Evolutionary conservation across 2,797 vertebrate species (phyloP).

Genomic region (Peromyscus nudipes): DNA sequence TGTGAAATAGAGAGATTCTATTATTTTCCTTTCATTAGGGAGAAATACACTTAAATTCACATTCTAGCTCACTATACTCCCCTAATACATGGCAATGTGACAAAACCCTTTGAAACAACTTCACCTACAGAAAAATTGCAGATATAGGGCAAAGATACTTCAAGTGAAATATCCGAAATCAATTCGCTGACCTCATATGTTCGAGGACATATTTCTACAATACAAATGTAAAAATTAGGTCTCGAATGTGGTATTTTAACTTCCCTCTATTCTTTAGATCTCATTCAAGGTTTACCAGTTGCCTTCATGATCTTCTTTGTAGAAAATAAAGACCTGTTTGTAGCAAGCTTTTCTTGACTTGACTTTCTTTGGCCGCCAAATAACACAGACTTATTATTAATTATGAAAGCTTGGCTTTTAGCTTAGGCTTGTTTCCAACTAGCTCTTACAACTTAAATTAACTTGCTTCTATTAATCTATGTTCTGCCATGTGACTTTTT

Average conservation of each 20-base stretch:
- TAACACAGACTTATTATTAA: neutral
- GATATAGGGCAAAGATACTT: neutral
- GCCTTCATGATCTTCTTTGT: neutral
- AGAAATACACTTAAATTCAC: neutral
- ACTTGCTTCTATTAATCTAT: neutral
- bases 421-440: neutral
- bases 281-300: conserved; percentile 18
- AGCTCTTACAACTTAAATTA: neutral
- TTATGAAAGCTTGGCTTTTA: neutral
- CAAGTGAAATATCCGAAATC: conserved; percentile 21
- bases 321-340: neutral
- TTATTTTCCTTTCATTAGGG: neutral
- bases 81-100: neutral
- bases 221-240: neutral
- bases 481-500: neutral
- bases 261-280: neutral
- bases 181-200: conserved; percentile 16
- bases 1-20: neutral
- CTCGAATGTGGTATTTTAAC: conserved; percentile 18
- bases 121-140: conserved; percentile 43
- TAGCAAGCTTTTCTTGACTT: neutral
- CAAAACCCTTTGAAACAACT: conserved; percentile 10
- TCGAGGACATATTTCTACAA: neutral
- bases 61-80: neutral
- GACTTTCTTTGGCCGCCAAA: neutral